Base-by-base conservation (phyloP, 35 echinoderm and acorn worm genomes). In the Holothuria glaberrima region DNA sequence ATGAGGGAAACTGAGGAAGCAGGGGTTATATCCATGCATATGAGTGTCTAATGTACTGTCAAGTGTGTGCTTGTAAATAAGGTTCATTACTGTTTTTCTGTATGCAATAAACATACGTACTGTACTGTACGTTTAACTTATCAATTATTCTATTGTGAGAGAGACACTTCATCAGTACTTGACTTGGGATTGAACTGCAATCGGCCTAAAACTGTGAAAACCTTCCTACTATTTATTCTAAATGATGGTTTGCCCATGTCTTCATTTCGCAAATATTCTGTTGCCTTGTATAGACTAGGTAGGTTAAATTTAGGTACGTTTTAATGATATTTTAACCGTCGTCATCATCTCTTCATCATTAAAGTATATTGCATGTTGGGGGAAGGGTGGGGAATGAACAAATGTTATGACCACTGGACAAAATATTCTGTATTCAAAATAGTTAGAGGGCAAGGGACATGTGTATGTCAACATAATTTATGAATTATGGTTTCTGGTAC, bases 1-100 rank as follows among this genome's bases (percentile, higher is more conserved):
- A 3, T 28, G 61, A 65, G 61, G 61, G 16, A 65, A 65, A 65
- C 27, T 75, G 71, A 75, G 71, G 71, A 75, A 75, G 61, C n/a
- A n/a, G n/a, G n/a, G n/a, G n/a, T n/a, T 65, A 17, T n/a, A 65
- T n/a, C 61, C 3, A 21, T 4, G 4, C 27, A 28, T 6, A 65
- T 4, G 5, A 5, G 19, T 65, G 20, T 28, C 27, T 65, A 4
- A 6, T n/a, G 4, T 6, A 6, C 4, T 17, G 6, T 6, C 19
- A 65, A 65, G 61, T 17, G 16, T 28, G 19, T 4, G 4, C 44
- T 46, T 10, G 10, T 5, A 5, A 4, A 46, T 46, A 46, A 10
- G 4, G 44, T 10, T 46, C 44, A 10, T 5, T 46, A 46, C 4
- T 4, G 10, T 46, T 4, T 46, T 10, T 10, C 44, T 46, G 44